Evolutionary conservation across 2,113 vertebrate species (phyloP).

Genomic region (Podarcis raffonei): DNA sequence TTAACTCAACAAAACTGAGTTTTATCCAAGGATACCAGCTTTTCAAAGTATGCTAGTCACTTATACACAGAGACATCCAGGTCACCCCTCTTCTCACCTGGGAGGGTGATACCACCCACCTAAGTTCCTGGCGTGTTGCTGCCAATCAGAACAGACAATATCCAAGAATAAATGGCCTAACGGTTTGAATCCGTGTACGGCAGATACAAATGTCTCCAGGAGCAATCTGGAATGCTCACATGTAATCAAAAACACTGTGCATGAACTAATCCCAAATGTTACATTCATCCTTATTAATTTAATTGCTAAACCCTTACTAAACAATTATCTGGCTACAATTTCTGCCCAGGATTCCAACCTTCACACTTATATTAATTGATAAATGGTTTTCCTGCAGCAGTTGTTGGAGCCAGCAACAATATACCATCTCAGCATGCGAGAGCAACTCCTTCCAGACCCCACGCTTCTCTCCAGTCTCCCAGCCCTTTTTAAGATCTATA

Average conservation of each 20-base stretch:
- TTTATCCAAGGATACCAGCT: too few species aligned
- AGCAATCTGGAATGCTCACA: neutral
- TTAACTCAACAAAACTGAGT: too few species aligned
- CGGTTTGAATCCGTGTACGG: neutral
- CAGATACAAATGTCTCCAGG: too few species aligned
- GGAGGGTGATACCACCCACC: too few species aligned
- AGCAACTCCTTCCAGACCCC: neutral
- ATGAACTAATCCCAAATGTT: neutral
- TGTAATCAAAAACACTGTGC: neutral
- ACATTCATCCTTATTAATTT: slow-evolving; percentile 10
- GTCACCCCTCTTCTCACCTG: too few species aligned
- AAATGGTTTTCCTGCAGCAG: slow-evolving; percentile 34
- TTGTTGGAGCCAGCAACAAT: slow-evolving; percentile 7
- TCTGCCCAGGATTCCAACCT: neutral
- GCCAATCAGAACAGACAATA: too few species aligned
- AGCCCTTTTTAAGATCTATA: slow-evolving; percentile 4
- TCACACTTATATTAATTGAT: neutral
- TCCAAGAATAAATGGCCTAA: neutral
- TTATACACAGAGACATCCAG: too few species aligned
- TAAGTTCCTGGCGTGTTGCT: too few species aligned
- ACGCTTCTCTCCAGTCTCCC: neutral
- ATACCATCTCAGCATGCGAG: slow-evolving; percentile 22
- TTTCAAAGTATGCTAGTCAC: too few species aligned
- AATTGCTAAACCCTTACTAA: neutral
- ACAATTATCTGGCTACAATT: slow-evolving; percentile 28